Percentiles rank a stretch among this genome's conserved stretches.
Evolutionary conservation across 2,888 invertebrate genomes (phyloP).

Genomic region (Pristionchus entomophagus): DNA sequence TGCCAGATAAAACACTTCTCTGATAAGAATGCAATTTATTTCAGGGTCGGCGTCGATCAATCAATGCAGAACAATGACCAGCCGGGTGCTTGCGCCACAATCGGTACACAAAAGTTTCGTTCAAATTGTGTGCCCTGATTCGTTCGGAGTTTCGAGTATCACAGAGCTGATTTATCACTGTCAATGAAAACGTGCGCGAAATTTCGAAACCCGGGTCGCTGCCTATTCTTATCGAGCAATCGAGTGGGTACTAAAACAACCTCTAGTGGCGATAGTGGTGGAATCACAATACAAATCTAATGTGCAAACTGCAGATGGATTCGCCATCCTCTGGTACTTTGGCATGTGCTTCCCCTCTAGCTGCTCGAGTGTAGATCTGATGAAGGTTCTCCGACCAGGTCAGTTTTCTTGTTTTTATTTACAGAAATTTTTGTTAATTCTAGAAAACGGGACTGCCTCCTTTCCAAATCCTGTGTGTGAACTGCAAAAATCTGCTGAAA

Average conservation of each 20-base stretch:
- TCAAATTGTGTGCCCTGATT: no score
- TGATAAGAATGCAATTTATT: neutral
- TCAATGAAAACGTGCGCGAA: no score
- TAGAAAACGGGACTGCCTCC: neutral
- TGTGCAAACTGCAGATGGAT: neutral
- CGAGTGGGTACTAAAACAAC: no score
- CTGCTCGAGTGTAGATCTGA: neutral
- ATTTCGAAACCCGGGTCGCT: no score
- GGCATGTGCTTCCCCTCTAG: constrained; percentile 7
- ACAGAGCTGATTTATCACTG: no score
- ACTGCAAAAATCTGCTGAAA: neutral
- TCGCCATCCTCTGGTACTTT: neutral
- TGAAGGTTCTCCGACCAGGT: neutral
- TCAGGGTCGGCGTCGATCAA: neutral
- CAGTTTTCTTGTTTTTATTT: neutral
- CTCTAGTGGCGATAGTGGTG: no score
- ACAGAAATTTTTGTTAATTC: no score
- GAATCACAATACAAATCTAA: no score
- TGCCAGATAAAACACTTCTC: no score
- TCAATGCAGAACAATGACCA: neutral
- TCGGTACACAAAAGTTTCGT: neutral
- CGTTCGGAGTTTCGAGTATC: no score
- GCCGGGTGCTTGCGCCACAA: neutral
- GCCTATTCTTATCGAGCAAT: no score
- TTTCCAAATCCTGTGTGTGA: constrained; percentile 17